A percentile compares a stretch with the other conserved stretches of the same genome.
These are phyloP conservation scores for Lasioglossum leucozonium DNA, from an alignment of 2,888 invertebrate species.

Conservation along the genomic window DNA sequence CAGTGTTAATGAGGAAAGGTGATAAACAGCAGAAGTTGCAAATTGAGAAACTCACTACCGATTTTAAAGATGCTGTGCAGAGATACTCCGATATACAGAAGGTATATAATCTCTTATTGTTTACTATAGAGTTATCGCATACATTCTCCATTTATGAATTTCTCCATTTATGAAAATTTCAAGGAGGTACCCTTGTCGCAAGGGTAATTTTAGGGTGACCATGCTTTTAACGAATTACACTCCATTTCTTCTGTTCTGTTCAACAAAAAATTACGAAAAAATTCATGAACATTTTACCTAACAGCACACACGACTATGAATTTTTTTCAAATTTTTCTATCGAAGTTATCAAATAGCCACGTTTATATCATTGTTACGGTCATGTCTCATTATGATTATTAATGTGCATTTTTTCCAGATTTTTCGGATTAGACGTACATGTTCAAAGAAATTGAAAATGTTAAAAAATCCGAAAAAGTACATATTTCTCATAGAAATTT, in stretches of 20 bases:
- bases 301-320: neutral
- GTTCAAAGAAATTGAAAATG: neutral
- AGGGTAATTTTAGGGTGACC: neutral
- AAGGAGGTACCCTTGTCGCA: neutral
- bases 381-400: no score
- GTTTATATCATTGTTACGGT: neutral
- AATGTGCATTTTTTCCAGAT: no score
- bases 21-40: constrained; percentile 93
- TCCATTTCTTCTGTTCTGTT: neutral
- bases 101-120: constrained; percentile 84
- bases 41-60: constrained; percentile 92
- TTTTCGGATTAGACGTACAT: no score
- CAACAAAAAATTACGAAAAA: neutral
- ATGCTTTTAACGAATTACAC: neutral
- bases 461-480: no score
- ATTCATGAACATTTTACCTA: neutral
- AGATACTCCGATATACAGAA: constrained; percentile 93
- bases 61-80: constrained; percentile 92
- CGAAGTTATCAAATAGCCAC: neutral
- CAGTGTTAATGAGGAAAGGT: constrained; percentile 89
- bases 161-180: neutral
- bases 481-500: no score
- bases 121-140: neutral
- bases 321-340: neutral
- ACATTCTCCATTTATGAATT: neutral